Percentiles rank a stretch among this genome's conserved stretches.
These are phyloP conservation scores for Malthinus flaveolus DNA, from an alignment of 2,888 invertebrate genomes.

Conservation along the genomic window DNA sequence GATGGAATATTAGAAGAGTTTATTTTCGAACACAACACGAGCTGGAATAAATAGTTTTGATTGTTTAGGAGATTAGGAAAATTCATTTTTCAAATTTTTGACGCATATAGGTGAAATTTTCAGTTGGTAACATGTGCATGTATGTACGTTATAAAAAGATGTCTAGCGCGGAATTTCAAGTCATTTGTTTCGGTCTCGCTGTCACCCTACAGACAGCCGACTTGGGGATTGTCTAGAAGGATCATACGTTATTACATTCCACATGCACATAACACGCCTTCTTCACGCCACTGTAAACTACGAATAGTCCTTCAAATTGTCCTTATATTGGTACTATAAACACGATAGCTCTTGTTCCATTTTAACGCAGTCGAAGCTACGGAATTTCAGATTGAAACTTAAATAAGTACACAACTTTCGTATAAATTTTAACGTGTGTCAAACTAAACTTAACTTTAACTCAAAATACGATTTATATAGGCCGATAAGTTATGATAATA, in stretches of 20 bases:
- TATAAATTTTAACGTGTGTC: no score
- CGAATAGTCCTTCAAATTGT: slow-evolving; percentile 37
- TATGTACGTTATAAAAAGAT: slow-evolving; percentile 34
- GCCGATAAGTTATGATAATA: slow-evolving; percentile 32
- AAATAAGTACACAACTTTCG: not conserved
- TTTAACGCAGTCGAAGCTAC: slow-evolving; percentile 7
- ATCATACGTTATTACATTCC: slow-evolving; percentile 48
- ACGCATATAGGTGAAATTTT: slow-evolving; percentile 17
- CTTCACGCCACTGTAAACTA: slow-evolving; percentile 40
- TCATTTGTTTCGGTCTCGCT: slow-evolving; percentile 50
- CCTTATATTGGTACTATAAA: slow-evolving; percentile 34
- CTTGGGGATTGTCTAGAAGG: slow-evolving; percentile 34
- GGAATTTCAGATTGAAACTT: slow-evolving; percentile 2
- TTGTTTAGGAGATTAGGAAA: slow-evolving; percentile 18
- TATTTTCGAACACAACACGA: no score
- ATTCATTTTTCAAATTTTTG: slow-evolving; percentile 18
- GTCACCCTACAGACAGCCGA: slow-evolving; percentile 41
- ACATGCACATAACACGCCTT: slow-evolving; percentile 41
- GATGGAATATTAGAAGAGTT: no score
- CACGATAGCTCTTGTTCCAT: slow-evolving; percentile 19
- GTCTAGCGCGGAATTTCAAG: slow-evolving; percentile 42
- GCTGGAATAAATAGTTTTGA: not conserved
- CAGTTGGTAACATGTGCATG: slow-evolving; percentile 15
- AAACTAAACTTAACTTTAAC: slow-evolving; percentile 17
- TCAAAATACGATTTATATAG: slow-evolving; percentile 28